Conservation (phyloP, 2,888 invertebrate genomes). For the Drosophila birchii region DNA sequence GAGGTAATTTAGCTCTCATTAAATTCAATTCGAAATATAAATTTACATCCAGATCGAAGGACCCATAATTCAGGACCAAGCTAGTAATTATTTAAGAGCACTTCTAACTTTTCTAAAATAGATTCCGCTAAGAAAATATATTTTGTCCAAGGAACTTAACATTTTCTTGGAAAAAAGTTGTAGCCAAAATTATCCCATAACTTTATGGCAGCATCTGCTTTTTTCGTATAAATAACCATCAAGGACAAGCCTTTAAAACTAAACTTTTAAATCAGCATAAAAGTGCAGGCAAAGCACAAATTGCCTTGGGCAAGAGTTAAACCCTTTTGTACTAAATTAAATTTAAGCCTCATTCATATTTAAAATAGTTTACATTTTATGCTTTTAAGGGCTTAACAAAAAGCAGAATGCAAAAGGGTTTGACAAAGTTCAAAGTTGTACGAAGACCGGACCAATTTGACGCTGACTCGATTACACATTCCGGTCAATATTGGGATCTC, state of each 20-base stretch:
- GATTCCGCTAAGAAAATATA: background rate
- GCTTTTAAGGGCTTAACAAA: slow-evolving; percentile 8
- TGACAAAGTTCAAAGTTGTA: slow-evolving; percentile 29
- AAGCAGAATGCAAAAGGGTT: slow-evolving; percentile 26
- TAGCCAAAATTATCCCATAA: no score
- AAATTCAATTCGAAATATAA: background rate
- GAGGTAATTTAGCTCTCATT: background rate
- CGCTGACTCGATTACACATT: slow-evolving; percentile 41
- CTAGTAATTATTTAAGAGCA: no score
- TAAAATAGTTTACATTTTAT: slow-evolving; percentile 32
- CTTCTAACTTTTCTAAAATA: background rate
- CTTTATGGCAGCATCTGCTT: background rate
- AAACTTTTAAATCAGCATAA: background rate
- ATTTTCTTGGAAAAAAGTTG: no score
- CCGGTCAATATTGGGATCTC: slow-evolving; percentile 36
- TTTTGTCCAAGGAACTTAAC: background rate
- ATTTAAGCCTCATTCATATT: slow-evolving; percentile 30
- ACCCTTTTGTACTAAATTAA: slow-evolving; percentile 16
- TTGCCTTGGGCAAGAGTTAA: background rate
- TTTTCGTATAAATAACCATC: background rate
- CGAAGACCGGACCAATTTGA: slow-evolving; percentile 7
- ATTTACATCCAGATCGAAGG: background rate
- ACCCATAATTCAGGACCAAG: background rate
- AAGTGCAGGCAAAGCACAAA: slow-evolving; percentile 8
- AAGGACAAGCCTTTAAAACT: background rate